Evolutionary conservation across 2,888 invertebrate species (phyloP).

Genomic region (Eudemis profundana): DNA sequence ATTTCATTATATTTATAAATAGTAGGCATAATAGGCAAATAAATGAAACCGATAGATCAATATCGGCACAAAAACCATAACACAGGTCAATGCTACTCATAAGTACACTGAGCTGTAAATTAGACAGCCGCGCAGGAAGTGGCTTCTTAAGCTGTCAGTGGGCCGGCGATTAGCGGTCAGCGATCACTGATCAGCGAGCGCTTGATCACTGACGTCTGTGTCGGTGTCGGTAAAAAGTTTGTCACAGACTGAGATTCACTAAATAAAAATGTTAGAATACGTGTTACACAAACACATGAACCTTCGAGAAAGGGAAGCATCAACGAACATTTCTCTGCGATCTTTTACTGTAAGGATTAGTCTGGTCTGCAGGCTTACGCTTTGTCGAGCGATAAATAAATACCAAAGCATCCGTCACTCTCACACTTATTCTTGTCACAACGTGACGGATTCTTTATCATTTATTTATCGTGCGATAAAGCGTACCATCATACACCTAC

Average conservation of each 20-base stretch:
- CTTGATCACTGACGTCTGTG: conserved; percentile 70
- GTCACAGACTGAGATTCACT: conserved; percentile 56
- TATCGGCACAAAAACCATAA: conserved; percentile 57
- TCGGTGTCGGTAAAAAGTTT: conserved; percentile 62
- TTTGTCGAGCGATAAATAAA: too few species aligned
- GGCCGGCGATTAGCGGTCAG: conserved; percentile 76
- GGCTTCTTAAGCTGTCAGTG: conserved; percentile 83
- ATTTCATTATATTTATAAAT: too few species aligned
- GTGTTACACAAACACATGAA: too few species aligned
- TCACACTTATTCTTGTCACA: too few species aligned
- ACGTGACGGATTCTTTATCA: too few species aligned
- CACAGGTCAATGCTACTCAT: conserved; percentile 56
- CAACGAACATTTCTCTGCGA: too few species aligned
- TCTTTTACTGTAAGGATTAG: too few species aligned
- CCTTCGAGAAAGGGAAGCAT: too few species aligned
- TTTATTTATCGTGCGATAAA: too few species aligned
- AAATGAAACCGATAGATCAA: conserved; percentile 22
- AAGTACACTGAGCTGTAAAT: conserved; percentile 76
- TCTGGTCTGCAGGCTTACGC: too few species aligned
- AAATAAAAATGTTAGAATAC: not conserved
- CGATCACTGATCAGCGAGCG: conserved; percentile 73
- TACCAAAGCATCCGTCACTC: too few species aligned
- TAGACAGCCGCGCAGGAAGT: conserved; percentile 82
- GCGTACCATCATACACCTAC: too few species aligned
- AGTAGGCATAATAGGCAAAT: not conserved